A percentile compares a stretch with the other conserved stretches of the same genome.
These are phyloP conservation scores for Hylomyscus alleni DNA, from an alignment of 2,797 vertebrate genomes.

Conservation along the genomic window DNA sequence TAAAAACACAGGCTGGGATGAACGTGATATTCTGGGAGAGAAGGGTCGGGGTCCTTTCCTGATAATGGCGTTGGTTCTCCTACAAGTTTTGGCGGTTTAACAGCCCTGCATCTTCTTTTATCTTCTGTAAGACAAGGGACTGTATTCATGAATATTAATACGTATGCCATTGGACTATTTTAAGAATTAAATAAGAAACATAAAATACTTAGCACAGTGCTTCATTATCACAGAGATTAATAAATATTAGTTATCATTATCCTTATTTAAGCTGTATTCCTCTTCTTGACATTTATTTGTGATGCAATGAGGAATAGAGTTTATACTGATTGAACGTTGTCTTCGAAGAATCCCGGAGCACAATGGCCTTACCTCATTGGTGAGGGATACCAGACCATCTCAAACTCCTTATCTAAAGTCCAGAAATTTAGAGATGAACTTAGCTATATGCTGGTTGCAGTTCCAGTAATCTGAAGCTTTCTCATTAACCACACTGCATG, in stretches of 20 bases:
- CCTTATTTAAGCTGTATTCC: neutral
- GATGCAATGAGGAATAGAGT: neutral
- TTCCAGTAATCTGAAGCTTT: constrained; percentile 46
- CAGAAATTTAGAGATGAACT: constrained; percentile 1
- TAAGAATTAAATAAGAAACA: constrained; percentile 46
- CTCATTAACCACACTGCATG: constrained; percentile 65
- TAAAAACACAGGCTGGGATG: neutral
- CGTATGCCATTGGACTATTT: neutral
- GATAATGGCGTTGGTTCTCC: neutral
- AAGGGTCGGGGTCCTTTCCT: neutral
- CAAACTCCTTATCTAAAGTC: neutral
- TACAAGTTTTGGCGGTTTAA: constrained; percentile 26
- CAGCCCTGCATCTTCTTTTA: neutral
- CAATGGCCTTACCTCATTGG: neutral
- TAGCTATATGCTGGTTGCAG: constrained; percentile 8
- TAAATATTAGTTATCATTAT: neutral
- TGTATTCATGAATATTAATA: neutral
- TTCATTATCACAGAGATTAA: constrained; percentile 39
- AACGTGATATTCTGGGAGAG: neutral
- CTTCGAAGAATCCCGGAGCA: neutral
- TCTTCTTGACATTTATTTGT: neutral
- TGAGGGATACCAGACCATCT: neutral
- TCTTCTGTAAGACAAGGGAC: neutral
- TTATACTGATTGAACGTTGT: neutral
- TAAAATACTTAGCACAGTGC: neutral